phyloP scores from a whole-genome alignment of 2,888 invertebrate genomes.

The Eupithecia dodoneata region DNA sequence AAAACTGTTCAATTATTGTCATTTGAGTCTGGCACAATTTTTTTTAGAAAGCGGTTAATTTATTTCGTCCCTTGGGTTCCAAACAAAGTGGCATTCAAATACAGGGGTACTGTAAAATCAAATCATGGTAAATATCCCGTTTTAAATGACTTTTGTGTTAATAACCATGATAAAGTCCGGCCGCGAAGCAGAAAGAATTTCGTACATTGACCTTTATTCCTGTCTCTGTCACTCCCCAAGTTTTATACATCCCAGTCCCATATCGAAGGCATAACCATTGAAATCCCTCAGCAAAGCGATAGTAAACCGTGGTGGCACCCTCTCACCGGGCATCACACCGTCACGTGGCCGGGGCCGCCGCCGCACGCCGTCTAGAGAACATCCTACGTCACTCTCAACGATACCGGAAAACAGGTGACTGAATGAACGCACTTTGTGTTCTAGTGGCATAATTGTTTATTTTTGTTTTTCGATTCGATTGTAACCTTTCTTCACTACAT shows the following conservation, averaged over 20 bases:
- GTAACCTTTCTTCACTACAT: no score
- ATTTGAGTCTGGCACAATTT: background rate
- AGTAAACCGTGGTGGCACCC: constrained; percentile 49
- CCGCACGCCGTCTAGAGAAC: constrained; percentile 77
- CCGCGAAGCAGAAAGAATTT: no score
- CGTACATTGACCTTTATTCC: no score
- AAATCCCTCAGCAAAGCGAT: constrained; percentile 39
- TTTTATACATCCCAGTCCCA: background rate
- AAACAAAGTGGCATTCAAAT: background rate
- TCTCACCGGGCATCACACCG: constrained; percentile 83
- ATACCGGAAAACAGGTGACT: constrained; percentile 32
- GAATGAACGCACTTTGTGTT: constrained; percentile 50
- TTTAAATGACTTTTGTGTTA: no score
- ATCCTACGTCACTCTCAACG: constrained; percentile 56
- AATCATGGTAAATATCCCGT: no score
- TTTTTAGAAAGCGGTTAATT: background rate
- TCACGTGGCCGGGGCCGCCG: constrained; percentile 79
- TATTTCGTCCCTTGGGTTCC: background rate
- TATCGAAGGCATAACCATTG: constrained; percentile 23
- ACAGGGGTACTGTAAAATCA: no score
- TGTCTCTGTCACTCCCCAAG: no score
- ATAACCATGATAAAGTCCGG: no score
- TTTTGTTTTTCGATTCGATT: no score
- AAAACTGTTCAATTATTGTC: no score
- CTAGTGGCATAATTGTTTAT: constrained; percentile 28